Percentiles rank a stretch among this genome's conserved stretches.
Conservation (phyloP, 2,888 invertebrate species). For the Brenthis ino region DNA sequence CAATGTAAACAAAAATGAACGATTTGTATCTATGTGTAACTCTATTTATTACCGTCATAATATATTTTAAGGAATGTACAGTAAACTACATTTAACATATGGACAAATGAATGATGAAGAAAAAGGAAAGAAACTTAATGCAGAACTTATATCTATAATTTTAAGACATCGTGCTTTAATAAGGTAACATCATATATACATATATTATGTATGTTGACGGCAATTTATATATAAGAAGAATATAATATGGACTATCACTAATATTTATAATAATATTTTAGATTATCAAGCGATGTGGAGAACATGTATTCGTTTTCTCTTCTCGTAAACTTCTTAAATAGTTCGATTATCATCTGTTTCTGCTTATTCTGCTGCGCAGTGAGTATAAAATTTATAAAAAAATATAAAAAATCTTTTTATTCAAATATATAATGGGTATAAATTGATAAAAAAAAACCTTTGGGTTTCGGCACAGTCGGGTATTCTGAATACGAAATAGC, state of each 20-base stretch:
- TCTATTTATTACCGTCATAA: neutral
- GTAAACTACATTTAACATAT: constrained; percentile 2
- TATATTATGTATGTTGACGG: neutral
- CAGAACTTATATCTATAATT: constrained; percentile 54
- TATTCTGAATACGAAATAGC: too few species aligned
- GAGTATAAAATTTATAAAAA: constrained; percentile 35
- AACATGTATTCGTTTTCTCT: constrained; percentile 55
- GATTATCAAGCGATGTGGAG: constrained; percentile 48
- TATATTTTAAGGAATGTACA: constrained; percentile 13
- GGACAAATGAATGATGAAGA: constrained; percentile 8
- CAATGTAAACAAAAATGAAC: too few species aligned
- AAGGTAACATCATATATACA: neutral
- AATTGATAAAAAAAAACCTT: too few species aligned
- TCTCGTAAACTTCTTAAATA: constrained; percentile 64
- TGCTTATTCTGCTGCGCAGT: constrained; percentile 53
- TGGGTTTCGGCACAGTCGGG: too few species aligned
- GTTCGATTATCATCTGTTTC: constrained; percentile 62
- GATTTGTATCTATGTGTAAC: too few species aligned
- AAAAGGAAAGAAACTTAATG: constrained; percentile 48
- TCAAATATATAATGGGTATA: too few species aligned
- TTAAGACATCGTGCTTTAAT: constrained; percentile 57
- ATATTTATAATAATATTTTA: constrained; percentile 17
- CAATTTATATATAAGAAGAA: neutral
- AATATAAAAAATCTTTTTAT: neutral
- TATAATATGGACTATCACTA: too few species aligned